Base-by-base conservation (phyloP, 2,113 vertebrate species). In the Mesembrinibis cayennensis region DNA sequence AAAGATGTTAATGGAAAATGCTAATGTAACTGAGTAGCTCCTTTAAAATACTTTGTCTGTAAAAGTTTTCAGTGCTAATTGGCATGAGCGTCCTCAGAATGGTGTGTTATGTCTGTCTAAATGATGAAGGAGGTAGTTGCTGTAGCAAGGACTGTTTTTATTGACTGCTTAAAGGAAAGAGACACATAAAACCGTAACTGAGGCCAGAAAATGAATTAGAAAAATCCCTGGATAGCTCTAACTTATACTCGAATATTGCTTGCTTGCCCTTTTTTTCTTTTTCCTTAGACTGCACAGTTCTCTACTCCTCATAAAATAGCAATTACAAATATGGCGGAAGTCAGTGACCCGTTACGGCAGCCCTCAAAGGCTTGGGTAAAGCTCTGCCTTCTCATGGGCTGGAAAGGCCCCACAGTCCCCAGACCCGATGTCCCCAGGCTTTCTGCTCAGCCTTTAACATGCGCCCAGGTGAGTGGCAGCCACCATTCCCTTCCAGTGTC, bases 71-170 rank as follows among this genome's bases (percentile, higher is more conserved):
- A 7, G 50, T 5, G 69, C 40, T 93, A 40, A 76, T 26, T 91
- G 94, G 89, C 40, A 11, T 3, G 27, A 70, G 70, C 2, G 3
- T 11, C 87, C 89, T 29, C 20, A 27, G 8, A 53, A 32, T 4
- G 17, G 83, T 7, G 10, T 3, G 4, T 20, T 87, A 36, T n/a
- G 17, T 18, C 72, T 63, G 73, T 38, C 74, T 77, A 10, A 42
- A 3, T 32, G 79, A 44, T n/a, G 49, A 12, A 90, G 70, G 92
- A 82, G 71, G 66, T 6, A 76, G 96, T 97, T 97, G 89, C 97
- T 94, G 96, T 89, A 93, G 97, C 92, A 95, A 97, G 81, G 84
- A 78, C 93, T 97, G 91, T 56, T 98, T 98, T 97, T 97, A 96
- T 95, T 45, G 90, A 93, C 93, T 94, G 86, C 83, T 95, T 86